Conservation (phyloP, 2,888 invertebrate species). For the Phaedon cochleariae region DNA sequence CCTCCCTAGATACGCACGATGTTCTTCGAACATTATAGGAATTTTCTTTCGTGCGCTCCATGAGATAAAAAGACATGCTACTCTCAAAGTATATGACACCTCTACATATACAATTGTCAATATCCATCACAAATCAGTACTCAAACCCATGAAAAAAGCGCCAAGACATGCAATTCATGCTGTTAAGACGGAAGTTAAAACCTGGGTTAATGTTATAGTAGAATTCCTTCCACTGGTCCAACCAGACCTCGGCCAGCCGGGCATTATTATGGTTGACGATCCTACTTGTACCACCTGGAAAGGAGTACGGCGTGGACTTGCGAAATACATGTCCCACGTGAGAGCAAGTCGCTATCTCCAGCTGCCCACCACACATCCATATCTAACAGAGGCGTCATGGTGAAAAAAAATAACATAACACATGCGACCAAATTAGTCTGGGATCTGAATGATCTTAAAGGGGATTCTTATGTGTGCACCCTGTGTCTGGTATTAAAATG, state of each 20-base stretch:
- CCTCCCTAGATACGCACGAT: too few species aligned
- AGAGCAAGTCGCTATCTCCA: conserved; percentile 94
- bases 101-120: too few species aligned
- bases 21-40: too few species aligned
- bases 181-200: conserved; percentile 54
- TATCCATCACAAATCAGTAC: not conserved
- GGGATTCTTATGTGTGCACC: not conserved
- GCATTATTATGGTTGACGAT: conserved; percentile 99
- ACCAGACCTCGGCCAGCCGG: conserved; percentile 98
- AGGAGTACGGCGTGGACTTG: conserved; percentile 97
- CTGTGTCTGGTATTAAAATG: not conserved
- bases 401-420: conserved; percentile 18
- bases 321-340: conserved; percentile 97
- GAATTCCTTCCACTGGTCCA: conserved; percentile 99
- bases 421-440: conserved; percentile 31
- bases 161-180: conserved; percentile 23
- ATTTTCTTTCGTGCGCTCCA: too few species aligned
- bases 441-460: not conserved
- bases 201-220: conserved; percentile 99
- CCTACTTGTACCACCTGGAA: conserved; percentile 96
- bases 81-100: too few species aligned
- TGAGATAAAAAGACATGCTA: too few species aligned
- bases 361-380: conserved; percentile 96
- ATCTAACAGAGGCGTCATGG: conserved; percentile 68
- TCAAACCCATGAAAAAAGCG: not conserved